phyloP scores from a whole-genome alignment of 2,113 vertebrate genomes.

The Oreotrochilus melanogaster region DNA sequence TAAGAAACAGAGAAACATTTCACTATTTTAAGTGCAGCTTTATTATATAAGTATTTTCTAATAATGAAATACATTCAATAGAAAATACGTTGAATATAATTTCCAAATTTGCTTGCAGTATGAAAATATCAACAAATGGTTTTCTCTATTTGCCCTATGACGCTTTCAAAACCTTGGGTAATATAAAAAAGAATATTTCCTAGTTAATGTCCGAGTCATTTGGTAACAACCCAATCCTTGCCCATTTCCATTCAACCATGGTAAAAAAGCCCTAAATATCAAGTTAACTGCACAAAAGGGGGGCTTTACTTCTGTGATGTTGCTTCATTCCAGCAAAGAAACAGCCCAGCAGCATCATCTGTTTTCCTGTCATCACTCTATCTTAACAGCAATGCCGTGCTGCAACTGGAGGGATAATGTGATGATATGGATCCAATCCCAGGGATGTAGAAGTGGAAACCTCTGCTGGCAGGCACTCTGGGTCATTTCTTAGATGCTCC shows the following conservation, averaged over 20 bases:
- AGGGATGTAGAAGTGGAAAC: not conserved
- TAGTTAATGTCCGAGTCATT: not conserved
- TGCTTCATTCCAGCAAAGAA: not conserved
- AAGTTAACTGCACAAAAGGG: not conserved
- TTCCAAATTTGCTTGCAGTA: not conserved
- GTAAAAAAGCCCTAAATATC: not conserved
- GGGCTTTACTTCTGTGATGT: not conserved
- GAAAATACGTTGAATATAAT: not conserved
- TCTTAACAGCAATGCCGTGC: not conserved
- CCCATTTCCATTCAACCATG: not conserved
- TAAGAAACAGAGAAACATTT: not conserved
- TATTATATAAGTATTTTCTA: not conserved
- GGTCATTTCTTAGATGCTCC: not conserved
- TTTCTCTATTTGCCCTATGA: not conserved
- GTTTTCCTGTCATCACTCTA: not conserved
- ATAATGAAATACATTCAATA: not conserved
- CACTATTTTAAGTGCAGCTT: not conserved
- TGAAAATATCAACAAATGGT: not conserved
- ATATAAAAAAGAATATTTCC: not conserved
- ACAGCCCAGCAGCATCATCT: not conserved
- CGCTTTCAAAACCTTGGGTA: not conserved
- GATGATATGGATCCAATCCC: not conserved
- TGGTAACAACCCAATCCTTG: not conserved
- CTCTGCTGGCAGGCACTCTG: accelerated
- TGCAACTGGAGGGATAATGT: not conserved